These are phyloP conservation scores for Fregetta grallaria DNA, from an alignment of 2,113 vertebrate species.

Conservation along the genomic window DNA sequence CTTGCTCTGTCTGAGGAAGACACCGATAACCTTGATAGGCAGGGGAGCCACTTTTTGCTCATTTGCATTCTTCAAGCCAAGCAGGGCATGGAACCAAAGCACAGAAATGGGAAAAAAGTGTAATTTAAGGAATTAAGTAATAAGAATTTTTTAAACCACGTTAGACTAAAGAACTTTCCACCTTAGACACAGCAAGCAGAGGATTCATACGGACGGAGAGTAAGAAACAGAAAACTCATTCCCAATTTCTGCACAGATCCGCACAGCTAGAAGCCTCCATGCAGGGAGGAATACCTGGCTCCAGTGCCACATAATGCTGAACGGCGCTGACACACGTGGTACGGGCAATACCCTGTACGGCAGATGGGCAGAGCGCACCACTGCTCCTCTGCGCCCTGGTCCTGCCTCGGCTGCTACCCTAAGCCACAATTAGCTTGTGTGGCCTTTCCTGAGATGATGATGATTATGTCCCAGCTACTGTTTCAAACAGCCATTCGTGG, in stretches of 20 bases:
- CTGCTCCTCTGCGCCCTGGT: not conserved
- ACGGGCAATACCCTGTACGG: fast-evolving
- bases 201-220: not conserved
- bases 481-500: not conserved
- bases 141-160: not conserved
- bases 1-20: not conserved
- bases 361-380: fast-evolving
- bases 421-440: fast-evolving
- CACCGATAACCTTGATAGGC: not conserved
- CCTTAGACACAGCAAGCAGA: not conserved
- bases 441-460: not conserved
- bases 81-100: not conserved
- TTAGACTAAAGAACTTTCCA: not conserved
- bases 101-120: not conserved
- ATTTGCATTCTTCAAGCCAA: not conserved
- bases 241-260: not conserved
- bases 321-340: fast-evolving
- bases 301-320: fast-evolving
- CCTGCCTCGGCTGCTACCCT: not conserved
- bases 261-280: not conserved
- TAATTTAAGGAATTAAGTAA: not conserved
- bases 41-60: not conserved
- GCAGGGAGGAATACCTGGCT: not conserved
- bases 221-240: not conserved
- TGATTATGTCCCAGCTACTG: not conserved